Conservation (phyloP, 2,797 vertebrate species). For the Darevskia mixta region DNA sequence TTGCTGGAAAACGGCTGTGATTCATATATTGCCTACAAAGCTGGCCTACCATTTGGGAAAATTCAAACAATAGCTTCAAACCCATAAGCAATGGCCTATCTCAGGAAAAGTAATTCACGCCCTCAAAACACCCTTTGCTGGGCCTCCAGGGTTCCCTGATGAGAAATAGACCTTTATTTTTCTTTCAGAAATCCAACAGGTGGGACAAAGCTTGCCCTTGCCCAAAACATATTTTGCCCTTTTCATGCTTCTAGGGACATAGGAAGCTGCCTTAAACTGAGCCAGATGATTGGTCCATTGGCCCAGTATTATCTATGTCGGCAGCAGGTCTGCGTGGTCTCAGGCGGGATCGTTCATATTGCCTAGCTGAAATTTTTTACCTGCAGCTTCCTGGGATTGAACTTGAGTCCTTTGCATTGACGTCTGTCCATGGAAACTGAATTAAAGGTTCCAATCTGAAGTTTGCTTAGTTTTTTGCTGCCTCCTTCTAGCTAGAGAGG, state of each 20-base stretch:
- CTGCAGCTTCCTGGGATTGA: too few relatives aligned
- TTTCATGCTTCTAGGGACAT: background rate
- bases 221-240: background rate
- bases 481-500: too few relatives aligned
- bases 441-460: too few relatives aligned
- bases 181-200: background rate
- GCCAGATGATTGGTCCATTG: background rate
- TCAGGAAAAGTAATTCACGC: too few relatives aligned
- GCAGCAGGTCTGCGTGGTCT: too few relatives aligned
- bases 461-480: too few relatives aligned
- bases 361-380: too few relatives aligned
- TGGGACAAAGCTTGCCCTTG: background rate
- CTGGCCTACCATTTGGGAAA: slow-evolving; percentile 16
- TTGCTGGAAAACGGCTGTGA: background rate
- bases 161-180: background rate
- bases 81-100: background rate
- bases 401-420: too few relatives aligned
- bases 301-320: background rate
- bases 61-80: background rate
- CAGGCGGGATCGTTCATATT: too few relatives aligned
- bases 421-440: too few relatives aligned
- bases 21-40: slow-evolving; percentile 10
- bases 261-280: background rate
- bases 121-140: background rate
- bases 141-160: background rate